Conservation (phyloP, 30 jellyfish, hydroid and myxozoan genomes). For the Turritopsis rubra region DNA sequence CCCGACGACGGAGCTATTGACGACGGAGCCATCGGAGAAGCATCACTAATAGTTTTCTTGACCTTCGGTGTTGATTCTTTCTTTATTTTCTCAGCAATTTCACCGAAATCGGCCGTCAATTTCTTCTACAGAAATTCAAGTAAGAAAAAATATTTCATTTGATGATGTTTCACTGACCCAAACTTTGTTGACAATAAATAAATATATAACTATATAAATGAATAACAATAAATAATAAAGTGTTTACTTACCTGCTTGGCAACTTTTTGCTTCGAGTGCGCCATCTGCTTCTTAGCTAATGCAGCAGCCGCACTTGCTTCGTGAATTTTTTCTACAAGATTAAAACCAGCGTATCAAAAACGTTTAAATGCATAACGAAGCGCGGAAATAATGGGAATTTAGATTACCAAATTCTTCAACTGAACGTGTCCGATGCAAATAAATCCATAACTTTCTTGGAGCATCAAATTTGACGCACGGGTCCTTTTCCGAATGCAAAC, state of each 20-base stretch:
- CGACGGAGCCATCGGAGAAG: background rate
- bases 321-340: slow-evolving; percentile 63
- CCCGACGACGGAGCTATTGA: background rate
- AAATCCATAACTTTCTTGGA: slow-evolving; percentile 83
- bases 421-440: slow-evolving; percentile 71
- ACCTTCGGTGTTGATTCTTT: background rate
- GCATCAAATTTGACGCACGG: slow-evolving; percentile 93
- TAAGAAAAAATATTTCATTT: too few relatives aligned
- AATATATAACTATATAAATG: too few relatives aligned
- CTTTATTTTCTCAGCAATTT: background rate
- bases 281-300: slow-evolving; percentile 80
- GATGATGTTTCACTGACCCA: background rate
- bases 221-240: too few relatives aligned
- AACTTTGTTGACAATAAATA: background rate
- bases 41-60: background rate
- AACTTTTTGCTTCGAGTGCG: slow-evolving; percentile 51
- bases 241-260: slow-evolving; percentile 53
- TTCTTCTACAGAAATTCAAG: background rate
- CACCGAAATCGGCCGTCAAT: background rate
- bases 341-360: background rate
- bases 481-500: slow-evolving; percentile 94
- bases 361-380: background rate
- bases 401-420: slow-evolving; percentile 75
- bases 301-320: slow-evolving; percentile 97
- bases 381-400: background rate